phyloP scores from a whole-genome alignment of 2,113 vertebrate genomes.

The Fulica atra region DNA sequence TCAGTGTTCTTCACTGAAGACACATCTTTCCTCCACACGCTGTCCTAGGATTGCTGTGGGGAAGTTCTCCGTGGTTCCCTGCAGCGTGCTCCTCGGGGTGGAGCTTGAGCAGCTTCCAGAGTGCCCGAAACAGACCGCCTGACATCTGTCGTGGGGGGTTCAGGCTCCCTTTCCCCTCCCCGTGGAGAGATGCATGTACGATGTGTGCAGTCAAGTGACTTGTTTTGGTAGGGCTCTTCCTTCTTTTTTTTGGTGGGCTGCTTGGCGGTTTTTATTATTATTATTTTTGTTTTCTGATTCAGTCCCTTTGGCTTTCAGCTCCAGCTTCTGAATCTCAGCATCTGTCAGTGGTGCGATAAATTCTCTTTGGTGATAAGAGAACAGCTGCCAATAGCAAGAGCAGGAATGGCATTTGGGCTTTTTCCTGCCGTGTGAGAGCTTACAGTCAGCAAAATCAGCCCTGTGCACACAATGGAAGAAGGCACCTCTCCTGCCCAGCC shows the following conservation, averaged over 20 bases:
- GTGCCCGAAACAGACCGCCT: neutral
- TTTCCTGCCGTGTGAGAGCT: conserved; percentile 10
- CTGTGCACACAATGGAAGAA: neutral
- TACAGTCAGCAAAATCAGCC: neutral
- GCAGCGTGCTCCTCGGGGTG: accelerated
- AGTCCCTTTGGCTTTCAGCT: conserved; percentile 55
- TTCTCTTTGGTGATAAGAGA: conserved; percentile 68
- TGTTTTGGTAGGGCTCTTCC: neutral
- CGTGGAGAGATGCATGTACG: neutral
- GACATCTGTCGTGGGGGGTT: neutral
- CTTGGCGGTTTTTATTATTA: neutral
- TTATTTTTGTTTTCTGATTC: conserved; percentile 12
- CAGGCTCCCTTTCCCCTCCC: neutral
- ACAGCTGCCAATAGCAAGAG: conserved; percentile 67
- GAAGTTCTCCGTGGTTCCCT: neutral
- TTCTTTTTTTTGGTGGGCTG: neutral
- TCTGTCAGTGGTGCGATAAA: conserved; percentile 74
- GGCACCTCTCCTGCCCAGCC: neutral
- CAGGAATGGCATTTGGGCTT: conserved; percentile 59
- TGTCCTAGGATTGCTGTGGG: neutral
- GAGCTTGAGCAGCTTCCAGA: neutral
- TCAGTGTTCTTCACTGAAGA: neutral
- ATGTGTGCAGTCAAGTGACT: conserved; percentile 10
- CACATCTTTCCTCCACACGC: accelerated
- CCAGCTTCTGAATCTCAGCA: conserved; percentile 72